Evolutionary conservation across 2,888 invertebrate genomes (phyloP).

Genomic region (Harpalus rubripes): DNA sequence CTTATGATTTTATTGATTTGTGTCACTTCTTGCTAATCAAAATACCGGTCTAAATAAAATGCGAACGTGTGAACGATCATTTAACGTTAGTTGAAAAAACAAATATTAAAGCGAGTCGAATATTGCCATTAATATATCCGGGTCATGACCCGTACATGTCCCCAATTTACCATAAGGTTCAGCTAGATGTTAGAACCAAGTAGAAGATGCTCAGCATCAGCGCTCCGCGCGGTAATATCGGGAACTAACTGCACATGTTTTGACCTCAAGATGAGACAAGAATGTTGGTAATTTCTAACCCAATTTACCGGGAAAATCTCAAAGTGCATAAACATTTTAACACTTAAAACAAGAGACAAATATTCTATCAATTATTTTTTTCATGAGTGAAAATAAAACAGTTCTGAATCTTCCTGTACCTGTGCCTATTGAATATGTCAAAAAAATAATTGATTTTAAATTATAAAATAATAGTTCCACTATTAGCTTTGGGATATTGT

Average conservation of each 20-base stretch:
- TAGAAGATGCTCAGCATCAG: constrained; percentile 19
- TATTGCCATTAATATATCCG: constrained; percentile 70
- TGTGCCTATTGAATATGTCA: not conserved
- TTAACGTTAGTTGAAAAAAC: constrained; percentile 56
- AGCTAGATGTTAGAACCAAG: constrained; percentile 53
- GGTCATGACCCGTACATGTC: constrained; percentile 72
- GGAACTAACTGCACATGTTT: constrained; percentile 49
- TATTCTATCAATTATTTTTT: not conserved
- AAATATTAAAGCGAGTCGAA: constrained; percentile 66
- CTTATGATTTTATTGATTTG: constrained; percentile 50
- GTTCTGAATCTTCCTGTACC: not conserved
- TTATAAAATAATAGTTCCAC: not conserved
- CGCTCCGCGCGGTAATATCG: constrained; percentile 30
- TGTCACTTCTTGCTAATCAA: constrained; percentile 49
- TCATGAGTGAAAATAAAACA: not conserved
- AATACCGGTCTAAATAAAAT: constrained; percentile 57
- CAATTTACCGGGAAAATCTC: not conserved
- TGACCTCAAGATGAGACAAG: constrained; percentile 36
- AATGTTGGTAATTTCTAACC: not conserved
- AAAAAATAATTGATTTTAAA: not conserved
- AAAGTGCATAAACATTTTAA: not conserved
- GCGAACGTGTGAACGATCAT: constrained; percentile 61
- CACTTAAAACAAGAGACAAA: not conserved
- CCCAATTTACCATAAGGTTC: constrained; percentile 73
- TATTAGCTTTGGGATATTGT: not conserved